phyloP scores from a whole-genome alignment of 2,113 vertebrate species.

The Peromyscus polionotus region DNA sequence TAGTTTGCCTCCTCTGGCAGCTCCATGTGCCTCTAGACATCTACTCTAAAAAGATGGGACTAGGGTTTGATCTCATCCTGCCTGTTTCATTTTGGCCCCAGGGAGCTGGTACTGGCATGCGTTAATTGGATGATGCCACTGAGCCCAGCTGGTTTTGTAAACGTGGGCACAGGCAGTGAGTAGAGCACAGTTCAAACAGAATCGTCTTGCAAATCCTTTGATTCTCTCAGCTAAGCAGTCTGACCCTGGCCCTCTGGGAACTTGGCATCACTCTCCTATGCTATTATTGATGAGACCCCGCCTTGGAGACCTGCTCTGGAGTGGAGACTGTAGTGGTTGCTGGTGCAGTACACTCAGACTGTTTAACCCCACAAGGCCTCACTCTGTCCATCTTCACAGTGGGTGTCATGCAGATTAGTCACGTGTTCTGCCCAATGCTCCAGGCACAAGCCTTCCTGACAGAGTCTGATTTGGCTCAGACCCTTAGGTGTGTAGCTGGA shows the following conservation, averaged over 20 bases:
- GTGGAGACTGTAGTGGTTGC: not conserved
- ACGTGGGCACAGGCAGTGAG: conserved; percentile 58
- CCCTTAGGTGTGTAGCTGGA: not conserved
- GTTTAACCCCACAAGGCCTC: conserved; percentile 29
- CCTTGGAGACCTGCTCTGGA: not conserved
- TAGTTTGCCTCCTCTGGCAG: conserved; percentile 23
- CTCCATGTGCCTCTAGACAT: conserved; percentile 47
- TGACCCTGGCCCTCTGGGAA: conserved; percentile 55
- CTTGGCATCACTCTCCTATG: conserved; percentile 33
- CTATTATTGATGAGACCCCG: conserved; percentile 10
- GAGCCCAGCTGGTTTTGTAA: conserved; percentile 56
- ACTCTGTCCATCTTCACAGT: conserved; percentile 38
- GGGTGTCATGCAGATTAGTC: not conserved
- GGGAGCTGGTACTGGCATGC: conserved; percentile 59
- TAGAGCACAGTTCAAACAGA: conserved; percentile 71
- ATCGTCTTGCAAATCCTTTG: conserved; percentile 74
- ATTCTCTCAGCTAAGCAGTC: conserved; percentile 68
- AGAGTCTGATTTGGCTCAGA: not conserved
- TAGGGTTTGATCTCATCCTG: conserved; percentile 67
- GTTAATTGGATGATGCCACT: conserved; percentile 72
- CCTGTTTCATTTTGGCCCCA: conserved; percentile 61
- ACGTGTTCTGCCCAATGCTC: not conserved
- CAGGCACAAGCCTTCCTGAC: not conserved
- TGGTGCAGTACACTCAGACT: not conserved
- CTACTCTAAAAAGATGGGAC: conserved; percentile 22